Evolutionary conservation across 37 sponge, comb jelly and placozoan species (phyloP).

Genomic region (Halichondria panicea): DNA sequence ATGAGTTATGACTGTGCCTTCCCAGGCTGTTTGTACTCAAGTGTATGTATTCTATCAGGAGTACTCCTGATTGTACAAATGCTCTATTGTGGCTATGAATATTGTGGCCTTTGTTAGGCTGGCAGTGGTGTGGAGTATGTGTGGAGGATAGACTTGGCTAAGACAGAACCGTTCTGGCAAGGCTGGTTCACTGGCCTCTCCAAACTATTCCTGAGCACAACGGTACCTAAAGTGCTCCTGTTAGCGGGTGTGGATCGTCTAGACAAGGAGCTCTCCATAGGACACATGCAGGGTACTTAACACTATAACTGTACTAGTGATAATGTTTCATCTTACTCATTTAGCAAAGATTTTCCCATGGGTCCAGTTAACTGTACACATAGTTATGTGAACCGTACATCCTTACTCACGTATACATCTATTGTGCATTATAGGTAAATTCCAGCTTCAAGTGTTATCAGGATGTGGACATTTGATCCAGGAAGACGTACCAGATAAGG

Average conservation of each 20-base stretch:
- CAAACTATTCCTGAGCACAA: slow-evolving; percentile 51
- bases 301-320: not conserved
- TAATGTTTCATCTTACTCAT: too few relatives aligned
- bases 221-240: slow-evolving; percentile 72
- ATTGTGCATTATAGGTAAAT: slow-evolving; percentile 58
- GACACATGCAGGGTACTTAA: slow-evolving; percentile 88
- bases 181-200: slow-evolving; percentile 91
- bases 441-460: slow-evolving; percentile 75
- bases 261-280: slow-evolving; percentile 88
- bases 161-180: slow-evolving; percentile 80
- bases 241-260: slow-evolving; percentile 88
- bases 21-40: too few relatives aligned
- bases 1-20: too few relatives aligned
- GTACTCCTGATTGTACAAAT: too few relatives aligned
- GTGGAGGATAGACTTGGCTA: slow-evolving; percentile 83
- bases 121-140: slow-evolving; percentile 45
- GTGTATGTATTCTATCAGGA: too few relatives aligned
- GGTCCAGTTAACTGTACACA: too few relatives aligned
- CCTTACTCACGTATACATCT: too few relatives aligned
- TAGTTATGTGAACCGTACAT: too few relatives aligned
- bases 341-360: too few relatives aligned
- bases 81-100: too few relatives aligned
- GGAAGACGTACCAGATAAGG: slow-evolving; percentile 90
- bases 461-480: slow-evolving; percentile 90
- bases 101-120: too few relatives aligned